A percentile compares a stretch with the other conserved stretches of the same genome.
phyloP scores from a whole-genome alignment of 2,888 invertebrate species.

The Euplagia quadripunctaria region DNA sequence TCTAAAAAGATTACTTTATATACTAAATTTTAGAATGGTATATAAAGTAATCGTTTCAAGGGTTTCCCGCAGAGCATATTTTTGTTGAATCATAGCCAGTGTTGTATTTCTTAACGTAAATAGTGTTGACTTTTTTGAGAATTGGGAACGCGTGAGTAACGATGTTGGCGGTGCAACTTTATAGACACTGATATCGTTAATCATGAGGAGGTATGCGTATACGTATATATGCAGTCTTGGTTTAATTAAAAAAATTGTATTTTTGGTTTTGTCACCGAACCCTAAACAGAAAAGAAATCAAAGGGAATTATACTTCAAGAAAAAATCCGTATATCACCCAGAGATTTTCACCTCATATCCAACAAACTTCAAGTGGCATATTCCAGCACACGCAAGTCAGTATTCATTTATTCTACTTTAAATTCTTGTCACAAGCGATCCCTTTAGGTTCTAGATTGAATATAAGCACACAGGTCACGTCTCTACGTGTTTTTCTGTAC shows the following conservation, averaged over 20 bases:
- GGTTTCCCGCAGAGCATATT: too few relatives aligned
- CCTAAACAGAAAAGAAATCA: not conserved
- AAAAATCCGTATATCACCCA: not conserved
- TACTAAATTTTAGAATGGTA: too few relatives aligned
- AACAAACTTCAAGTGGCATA: slow-evolving; percentile 6
- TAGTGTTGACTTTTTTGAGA: too few relatives aligned
- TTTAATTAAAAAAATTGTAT: not conserved
- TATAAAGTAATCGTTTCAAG: too few relatives aligned
- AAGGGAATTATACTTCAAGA: not conserved
- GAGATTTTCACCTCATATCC: slow-evolving; percentile 8
- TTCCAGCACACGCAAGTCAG: slow-evolving; percentile 46
- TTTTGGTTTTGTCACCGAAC: not conserved
- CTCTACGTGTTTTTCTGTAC: slow-evolving; percentile 58
- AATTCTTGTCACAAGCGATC: slow-evolving; percentile 56
- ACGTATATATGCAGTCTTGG: too few relatives aligned
- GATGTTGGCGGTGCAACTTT: too few relatives aligned
- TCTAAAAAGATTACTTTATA: too few relatives aligned
- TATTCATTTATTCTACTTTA: slow-evolving; percentile 53
- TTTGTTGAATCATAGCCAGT: too few relatives aligned
- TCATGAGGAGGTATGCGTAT: too few relatives aligned
- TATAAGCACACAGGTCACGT: slow-evolving; percentile 72
- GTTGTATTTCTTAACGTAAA: too few relatives aligned
- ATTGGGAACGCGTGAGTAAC: too few relatives aligned
- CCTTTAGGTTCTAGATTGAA: slow-evolving; percentile 68
- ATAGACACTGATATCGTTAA: too few relatives aligned